phyloP scores from a whole-genome alignment of 2,113 vertebrate species.

The Poeciliopsis occidentalis region DNA sequence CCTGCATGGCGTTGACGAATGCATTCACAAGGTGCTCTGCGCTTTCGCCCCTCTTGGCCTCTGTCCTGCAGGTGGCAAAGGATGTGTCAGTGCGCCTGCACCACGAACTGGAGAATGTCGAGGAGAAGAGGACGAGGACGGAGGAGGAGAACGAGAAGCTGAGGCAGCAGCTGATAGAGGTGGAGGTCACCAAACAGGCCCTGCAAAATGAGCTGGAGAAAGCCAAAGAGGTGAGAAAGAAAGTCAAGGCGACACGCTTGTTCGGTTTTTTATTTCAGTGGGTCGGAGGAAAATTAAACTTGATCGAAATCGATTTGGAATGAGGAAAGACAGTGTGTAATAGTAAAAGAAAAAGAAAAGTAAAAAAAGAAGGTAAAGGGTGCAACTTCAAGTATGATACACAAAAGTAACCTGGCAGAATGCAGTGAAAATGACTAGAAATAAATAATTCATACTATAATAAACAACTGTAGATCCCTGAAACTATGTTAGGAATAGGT shows the following conservation, averaged over 20 bases:
- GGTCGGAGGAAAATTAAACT: background rate
- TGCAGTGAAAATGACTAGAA: background rate
- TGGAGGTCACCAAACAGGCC: conserved; percentile 95
- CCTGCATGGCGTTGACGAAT: background rate
- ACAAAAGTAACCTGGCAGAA: background rate
- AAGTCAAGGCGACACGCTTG: background rate
- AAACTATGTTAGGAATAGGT: too few relatives aligned
- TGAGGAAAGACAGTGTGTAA: too few relatives aligned
- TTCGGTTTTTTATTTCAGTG: background rate
- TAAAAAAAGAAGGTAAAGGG: too few relatives aligned
- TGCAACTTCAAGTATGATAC: too few relatives aligned
- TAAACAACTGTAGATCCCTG: too few relatives aligned
- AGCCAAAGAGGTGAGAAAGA: conserved; percentile 92
- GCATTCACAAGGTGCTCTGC: too few relatives aligned
- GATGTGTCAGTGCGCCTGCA: conserved; percentile 97
- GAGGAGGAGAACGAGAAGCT: conserved; percentile 98
- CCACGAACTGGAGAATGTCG: conserved; percentile 96
- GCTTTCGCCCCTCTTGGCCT: background rate
- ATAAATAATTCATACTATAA: too few relatives aligned
- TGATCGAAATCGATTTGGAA: background rate
- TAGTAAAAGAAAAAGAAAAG: background rate
- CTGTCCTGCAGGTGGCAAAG: conserved; percentile 88
- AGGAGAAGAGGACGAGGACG: conserved; percentile 95
- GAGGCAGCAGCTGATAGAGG: conserved; percentile 94
- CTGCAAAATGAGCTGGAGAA: conserved; percentile 96